Percentiles rank a stretch among this genome's conserved stretches.
These are phyloP conservation scores for Epicampocera succincta DNA, from an alignment of 2,888 invertebrate genomes.

Conservation along the genomic window DNA sequence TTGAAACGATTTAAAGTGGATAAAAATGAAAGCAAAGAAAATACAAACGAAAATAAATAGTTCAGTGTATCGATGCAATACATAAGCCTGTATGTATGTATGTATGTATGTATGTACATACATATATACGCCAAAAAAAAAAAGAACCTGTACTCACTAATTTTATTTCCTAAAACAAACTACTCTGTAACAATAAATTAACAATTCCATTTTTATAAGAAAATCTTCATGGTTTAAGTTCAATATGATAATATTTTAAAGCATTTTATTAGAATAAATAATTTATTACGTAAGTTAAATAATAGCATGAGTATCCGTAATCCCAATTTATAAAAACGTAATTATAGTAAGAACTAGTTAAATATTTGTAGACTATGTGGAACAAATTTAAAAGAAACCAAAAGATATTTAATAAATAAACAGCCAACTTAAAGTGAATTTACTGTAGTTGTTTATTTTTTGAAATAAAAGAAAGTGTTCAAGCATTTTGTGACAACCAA, in stretches of 20 bases:
- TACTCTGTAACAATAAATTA: not conserved
- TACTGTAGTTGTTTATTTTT: too few species aligned
- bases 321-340: constrained; percentile 23
- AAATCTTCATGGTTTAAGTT: not conserved
- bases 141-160: constrained; percentile 29
- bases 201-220: constrained; percentile 27
- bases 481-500: too few species aligned
- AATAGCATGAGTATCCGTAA: constrained; percentile 32
- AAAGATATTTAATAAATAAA: constrained; percentile 35
- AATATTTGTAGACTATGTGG: constrained; percentile 67
- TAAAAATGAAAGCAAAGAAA: not conserved
- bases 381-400: constrained; percentile 64
- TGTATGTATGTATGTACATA: constrained; percentile 5
- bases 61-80: too few species aligned
- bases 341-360: constrained; percentile 43
- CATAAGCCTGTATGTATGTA: not conserved
- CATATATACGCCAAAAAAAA: constrained; percentile 20
- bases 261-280: not conserved
- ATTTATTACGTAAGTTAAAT: not conserved
- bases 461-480: too few species aligned
- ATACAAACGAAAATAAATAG: too few species aligned
- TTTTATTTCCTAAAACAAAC: constrained; percentile 13
- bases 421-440: too few species aligned
- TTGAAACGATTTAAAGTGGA: not conserved
- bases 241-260: constrained; percentile 1